Percentiles rank a stretch among this genome's conserved stretches.
phyloP scores from a whole-genome alignment of 2,888 invertebrate species.

The Strigamia transsilvanica region DNA sequence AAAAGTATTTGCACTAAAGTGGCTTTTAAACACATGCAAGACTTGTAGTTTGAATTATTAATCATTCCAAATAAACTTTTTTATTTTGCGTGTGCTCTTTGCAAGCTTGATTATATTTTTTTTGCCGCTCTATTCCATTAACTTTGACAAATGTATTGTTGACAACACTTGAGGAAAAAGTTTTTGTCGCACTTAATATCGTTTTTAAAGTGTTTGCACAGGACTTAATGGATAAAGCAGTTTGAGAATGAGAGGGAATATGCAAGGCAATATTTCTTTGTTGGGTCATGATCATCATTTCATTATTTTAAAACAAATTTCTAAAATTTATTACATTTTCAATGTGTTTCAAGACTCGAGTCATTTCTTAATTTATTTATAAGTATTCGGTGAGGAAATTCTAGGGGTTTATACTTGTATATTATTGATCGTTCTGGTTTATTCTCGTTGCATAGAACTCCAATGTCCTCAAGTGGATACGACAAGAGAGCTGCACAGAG shows the following conservation, averaged over 20 bases:
- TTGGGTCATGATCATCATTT: neutral
- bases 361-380: too few species aligned
- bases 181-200: conserved; percentile 27
- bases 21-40: conserved; percentile 39
- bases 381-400: neutral
- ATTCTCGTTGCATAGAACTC: neutral
- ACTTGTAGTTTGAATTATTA: conserved; percentile 43
- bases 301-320: neutral
- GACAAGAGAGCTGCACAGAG: conserved; percentile 30
- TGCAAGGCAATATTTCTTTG: neutral
- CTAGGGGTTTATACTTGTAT: neutral
- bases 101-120: conserved; percentile 21
- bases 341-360: too few species aligned
- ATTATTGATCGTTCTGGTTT: neutral
- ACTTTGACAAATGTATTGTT: conserved; percentile 40
- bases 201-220: conserved; percentile 23
- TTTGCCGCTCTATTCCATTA: conserved; percentile 36
- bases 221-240: conserved; percentile 5
- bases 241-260: neutral
- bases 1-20: conserved; percentile 34
- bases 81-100: neutral
- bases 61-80: neutral
- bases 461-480: conserved; percentile 31
- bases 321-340: neutral
- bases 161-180: conserved; percentile 20